Conservation (phyloP, 2,797 vertebrate species). For the Brachyalestes nurse region DNA sequence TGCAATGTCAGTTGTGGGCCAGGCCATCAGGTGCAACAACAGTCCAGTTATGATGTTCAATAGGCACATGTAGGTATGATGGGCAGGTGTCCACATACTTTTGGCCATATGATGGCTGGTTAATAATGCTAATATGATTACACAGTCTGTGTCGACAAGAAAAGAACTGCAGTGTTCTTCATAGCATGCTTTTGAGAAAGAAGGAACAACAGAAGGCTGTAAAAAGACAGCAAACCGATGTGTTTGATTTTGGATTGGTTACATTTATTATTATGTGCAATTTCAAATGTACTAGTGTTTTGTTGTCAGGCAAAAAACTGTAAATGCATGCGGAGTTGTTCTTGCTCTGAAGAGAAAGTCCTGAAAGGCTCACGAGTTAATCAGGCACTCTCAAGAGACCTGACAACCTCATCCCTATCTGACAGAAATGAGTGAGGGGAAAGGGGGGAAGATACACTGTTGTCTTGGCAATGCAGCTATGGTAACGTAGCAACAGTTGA, state of each 20-base stretch:
- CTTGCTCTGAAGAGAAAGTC: not conserved
- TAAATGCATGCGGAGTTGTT: not conserved
- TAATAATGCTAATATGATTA: not conserved
- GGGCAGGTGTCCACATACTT: not conserved
- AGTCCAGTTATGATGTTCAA: no score
- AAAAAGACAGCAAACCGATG: no score
- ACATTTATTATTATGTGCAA: not conserved
- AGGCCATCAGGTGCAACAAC: no score
- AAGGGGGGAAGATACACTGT: conserved; percentile 58
- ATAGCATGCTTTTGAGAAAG: no score
- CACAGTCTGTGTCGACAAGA: not conserved
- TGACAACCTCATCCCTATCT: conserved; percentile 48
- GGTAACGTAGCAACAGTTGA: conserved; percentile 73
- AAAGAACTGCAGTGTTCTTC: no score
- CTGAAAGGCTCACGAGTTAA: conserved; percentile 42
- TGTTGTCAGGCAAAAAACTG: not conserved
- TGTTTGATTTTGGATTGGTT: not conserved
- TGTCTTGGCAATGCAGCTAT: conserved; percentile 75
- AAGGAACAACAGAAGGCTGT: no score
- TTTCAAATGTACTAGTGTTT: not conserved
- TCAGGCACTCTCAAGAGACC: conserved; percentile 36
- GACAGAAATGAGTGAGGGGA: conserved; percentile 55
- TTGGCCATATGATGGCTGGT: not conserved
- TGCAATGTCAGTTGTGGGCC: no score
- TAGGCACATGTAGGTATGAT: not conserved